A percentile compares a stretch with the other conserved stretches of the same genome.
phyloP scores from a whole-genome alignment of 2,888 invertebrate genomes.

The Microctonus hyperodae region DNA sequence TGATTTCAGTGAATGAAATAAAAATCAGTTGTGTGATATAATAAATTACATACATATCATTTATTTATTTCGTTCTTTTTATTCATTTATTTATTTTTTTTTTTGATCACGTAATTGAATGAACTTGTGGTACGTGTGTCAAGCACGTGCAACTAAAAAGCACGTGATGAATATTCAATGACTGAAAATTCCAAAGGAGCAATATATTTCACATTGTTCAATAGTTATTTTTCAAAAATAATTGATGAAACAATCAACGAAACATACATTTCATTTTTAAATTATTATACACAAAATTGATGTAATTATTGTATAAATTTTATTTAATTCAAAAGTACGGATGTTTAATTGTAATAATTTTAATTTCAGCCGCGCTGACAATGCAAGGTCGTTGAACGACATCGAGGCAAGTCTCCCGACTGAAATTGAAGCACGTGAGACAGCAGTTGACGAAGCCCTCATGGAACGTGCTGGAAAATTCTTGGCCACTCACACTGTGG shows the following conservation, averaged over 20 bases:
- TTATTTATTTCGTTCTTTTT: not conserved
- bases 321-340: not conserved
- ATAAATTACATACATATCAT: too few relatives aligned
- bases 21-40: not conserved
- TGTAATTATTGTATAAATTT: not conserved
- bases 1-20: not conserved
- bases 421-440: conserved; percentile 77
- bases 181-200: not conserved
- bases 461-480: conserved; percentile 78
- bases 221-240: not conserved
- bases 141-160: not conserved
- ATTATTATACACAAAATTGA: not conserved
- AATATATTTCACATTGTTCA: not conserved
- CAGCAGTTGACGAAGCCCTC: conserved; percentile 75
- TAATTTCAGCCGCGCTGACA: conserved; percentile 60
- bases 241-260: not conserved
- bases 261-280: not conserved
- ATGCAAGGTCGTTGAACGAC: conserved; percentile 69
- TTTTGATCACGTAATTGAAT: not conserved
- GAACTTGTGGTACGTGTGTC: conserved; percentile 2
- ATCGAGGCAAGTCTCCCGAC: conserved; percentile 70
- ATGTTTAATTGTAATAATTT: not conserved
- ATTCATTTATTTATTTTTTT: not conserved
- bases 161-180: not conserved
- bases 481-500: conserved; percentile 79